These are phyloP conservation scores for Opisthocomus hoazin DNA, from an alignment of 2,113 vertebrate genomes.

Conservation along the genomic window DNA sequence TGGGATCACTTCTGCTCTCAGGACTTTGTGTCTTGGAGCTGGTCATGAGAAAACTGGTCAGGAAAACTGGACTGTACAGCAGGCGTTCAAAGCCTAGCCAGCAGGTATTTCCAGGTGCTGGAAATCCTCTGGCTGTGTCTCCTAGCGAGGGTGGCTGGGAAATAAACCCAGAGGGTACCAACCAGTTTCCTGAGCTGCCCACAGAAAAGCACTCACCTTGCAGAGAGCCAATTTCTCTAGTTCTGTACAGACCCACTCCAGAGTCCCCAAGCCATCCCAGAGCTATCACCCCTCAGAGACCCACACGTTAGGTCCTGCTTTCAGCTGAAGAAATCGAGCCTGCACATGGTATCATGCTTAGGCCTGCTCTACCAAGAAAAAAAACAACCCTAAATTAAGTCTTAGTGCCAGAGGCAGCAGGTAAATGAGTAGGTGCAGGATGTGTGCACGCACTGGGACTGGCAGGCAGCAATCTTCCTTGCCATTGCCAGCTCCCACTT, in stretches of 20 bases:
- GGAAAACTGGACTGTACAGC: background rate
- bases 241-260: background rate
- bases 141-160: background rate
- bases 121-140: background rate
- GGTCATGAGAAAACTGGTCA: background rate
- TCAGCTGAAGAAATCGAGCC: background rate
- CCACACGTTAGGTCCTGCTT: background rate
- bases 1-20: constrained; percentile 76
- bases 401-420: background rate
- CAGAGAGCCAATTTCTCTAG: constrained; percentile 72
- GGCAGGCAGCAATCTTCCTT: background rate
- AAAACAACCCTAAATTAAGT: background rate
- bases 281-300: background rate
- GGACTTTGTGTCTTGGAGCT: constrained; percentile 81
- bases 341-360: background rate
- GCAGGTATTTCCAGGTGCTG: background rate
- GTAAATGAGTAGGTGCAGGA: background rate
- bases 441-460: background rate
- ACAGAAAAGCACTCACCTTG: constrained; percentile 65
- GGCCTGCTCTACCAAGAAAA: background rate
- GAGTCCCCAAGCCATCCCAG: background rate
- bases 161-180: background rate
- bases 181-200: background rate
- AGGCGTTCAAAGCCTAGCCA: rapidly evolving
- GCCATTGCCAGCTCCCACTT: background rate